These are phyloP conservation scores for Sycophila sp. DNA, from an alignment of 1,140 invertebrate genomes.

Conservation along the genomic window DNA sequence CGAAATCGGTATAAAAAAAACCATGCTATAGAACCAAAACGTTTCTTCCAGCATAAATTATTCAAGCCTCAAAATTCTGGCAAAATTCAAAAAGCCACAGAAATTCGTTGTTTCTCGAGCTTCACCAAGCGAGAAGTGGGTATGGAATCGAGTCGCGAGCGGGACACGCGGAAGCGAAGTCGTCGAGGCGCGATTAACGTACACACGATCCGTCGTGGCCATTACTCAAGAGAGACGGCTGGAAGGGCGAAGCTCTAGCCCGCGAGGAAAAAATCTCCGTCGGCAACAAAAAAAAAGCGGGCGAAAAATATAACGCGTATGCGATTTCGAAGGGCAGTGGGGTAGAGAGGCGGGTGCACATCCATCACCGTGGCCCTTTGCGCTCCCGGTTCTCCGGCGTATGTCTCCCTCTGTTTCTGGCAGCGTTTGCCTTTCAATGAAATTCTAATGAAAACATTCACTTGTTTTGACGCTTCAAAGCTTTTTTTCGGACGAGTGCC, in stretches of 20 bases:
- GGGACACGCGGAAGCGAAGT: conserved; percentile 18
- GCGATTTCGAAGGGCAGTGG: background rate
- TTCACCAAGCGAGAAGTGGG: too few relatives aligned
- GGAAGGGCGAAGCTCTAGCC: background rate
- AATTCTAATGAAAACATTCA: conserved; percentile 22
- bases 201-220: too few relatives aligned
- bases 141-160: too few relatives aligned
- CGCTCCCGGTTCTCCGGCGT: too few relatives aligned
- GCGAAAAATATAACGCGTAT: conserved; percentile 25
- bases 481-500: background rate
- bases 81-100: too few relatives aligned
- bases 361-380: conserved; percentile 30
- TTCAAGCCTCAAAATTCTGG: too few relatives aligned
- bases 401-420: background rate
- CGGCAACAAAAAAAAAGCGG: background rate
- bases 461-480: conserved; percentile 10
- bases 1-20: too few relatives aligned
- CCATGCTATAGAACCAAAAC: too few relatives aligned
- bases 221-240: too few relatives aligned
- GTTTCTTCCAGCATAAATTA: too few relatives aligned
- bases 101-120: too few relatives aligned
- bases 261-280: background rate
- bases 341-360: background rate
- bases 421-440: conserved; percentile 18
- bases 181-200: conserved; percentile 12